These are phyloP conservation scores for Hyppa rectilinea DNA, from an alignment of 2,888 invertebrate species.

Conservation along the genomic window DNA sequence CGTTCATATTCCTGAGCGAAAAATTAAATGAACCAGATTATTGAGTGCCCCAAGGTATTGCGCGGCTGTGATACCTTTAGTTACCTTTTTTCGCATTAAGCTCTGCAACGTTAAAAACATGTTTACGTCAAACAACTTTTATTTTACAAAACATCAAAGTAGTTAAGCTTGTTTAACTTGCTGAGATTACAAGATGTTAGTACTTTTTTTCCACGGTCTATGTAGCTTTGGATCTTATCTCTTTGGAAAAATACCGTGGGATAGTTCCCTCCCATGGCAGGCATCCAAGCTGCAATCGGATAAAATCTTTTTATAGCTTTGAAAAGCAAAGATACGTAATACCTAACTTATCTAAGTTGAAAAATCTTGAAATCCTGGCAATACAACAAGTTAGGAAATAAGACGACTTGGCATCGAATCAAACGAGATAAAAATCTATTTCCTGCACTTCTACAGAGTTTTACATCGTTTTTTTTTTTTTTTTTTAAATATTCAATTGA, in stretches of 20 bases:
- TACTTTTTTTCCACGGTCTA: neutral
- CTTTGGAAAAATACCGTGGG: constrained; percentile 24
- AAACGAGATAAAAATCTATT: neutral
- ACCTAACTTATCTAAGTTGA: neutral
- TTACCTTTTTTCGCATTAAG: neutral
- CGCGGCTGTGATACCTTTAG: no score
- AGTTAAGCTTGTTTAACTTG: neutral
- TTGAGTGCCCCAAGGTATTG: neutral
- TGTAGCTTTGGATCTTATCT: constrained; percentile 16
- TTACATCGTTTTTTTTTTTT: no score
- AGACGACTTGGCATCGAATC: neutral
- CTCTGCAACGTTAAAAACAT: neutral
- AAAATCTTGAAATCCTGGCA: neutral
- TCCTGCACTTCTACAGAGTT: neutral
- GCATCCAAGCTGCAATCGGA: constrained; percentile 26
- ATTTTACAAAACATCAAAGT: constrained; percentile 1
- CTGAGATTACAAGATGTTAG: neutral
- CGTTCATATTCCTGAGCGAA: neutral
- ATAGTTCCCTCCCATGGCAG: constrained; percentile 38
- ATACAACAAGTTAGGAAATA: neutral
- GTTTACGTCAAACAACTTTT: neutral
- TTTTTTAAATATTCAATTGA: no score
- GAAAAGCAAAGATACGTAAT: constrained; percentile 3
- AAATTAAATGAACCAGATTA: neutral
- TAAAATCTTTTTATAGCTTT: constrained; percentile 19